A percentile compares a stretch with the other conserved stretches of the same genome.
These are phyloP conservation scores for Melitaea cinxia DNA, from an alignment of 1,140 invertebrate genomes.

Conservation along the genomic window DNA sequence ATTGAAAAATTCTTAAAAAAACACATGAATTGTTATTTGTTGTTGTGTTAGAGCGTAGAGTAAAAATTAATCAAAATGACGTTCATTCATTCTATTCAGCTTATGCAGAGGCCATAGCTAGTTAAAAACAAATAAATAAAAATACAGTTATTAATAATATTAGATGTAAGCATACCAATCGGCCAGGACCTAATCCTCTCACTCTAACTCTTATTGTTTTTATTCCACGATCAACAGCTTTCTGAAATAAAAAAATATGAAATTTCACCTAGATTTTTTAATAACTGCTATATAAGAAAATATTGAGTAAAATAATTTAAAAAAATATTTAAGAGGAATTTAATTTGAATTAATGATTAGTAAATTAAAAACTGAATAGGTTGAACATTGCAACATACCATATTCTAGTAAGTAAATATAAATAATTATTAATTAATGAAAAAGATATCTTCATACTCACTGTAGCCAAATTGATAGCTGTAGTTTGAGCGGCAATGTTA, in stretches of 20 bases:
- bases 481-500: constrained; percentile 97
- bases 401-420: background rate
- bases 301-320: too few species aligned
- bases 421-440: background rate
- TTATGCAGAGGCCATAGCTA: too few species aligned
- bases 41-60: too few species aligned
- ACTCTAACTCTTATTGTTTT: constrained; percentile 89
- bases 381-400: too few species aligned
- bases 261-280: background rate
- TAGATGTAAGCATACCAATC: constrained; percentile 91
- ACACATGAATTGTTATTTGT: too few species aligned
- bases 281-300: too few species aligned
- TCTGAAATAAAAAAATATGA: constrained; percentile 79
- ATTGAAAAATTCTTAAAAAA: too few species aligned
- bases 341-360: too few species aligned
- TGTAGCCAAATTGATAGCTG: constrained; percentile 88
- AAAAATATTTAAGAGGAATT: too few species aligned
- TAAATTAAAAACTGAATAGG: too few species aligned
- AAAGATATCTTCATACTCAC: constrained; percentile 5
- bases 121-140: background rate
- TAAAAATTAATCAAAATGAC: too few species aligned
- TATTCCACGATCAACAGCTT: constrained; percentile 87
- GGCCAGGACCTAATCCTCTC: constrained; percentile 91
- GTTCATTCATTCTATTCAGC: too few species aligned
- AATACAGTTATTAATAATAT: background rate